Percentiles rank a stretch among this genome's conserved stretches.
Evolutionary conservation across 2,888 invertebrate species (phyloP).

Genomic region (Phania funesta): DNA sequence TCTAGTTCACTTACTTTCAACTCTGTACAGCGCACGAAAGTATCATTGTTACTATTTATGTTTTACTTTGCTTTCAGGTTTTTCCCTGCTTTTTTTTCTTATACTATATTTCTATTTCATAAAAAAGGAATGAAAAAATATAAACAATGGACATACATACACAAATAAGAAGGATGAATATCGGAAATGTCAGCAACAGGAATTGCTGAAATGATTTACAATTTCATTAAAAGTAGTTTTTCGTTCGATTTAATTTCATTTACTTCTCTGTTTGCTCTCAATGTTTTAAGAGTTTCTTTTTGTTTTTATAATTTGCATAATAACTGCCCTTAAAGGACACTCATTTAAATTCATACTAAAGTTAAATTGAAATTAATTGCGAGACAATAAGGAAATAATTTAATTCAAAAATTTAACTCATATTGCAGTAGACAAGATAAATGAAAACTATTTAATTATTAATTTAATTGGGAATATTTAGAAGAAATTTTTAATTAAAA

Average conservation of each 20-base stretch:
- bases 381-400: no score
- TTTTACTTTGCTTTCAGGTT: not conserved
- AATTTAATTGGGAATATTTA: no score
- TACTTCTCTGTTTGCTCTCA: not conserved
- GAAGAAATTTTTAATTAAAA: no score
- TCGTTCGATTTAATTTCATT: not conserved
- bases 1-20: not conserved
- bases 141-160: not conserved
- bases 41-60: not conserved
- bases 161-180: constrained; percentile 47
- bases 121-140: not conserved
- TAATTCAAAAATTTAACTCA: no score
- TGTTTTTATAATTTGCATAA: not conserved
- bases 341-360: not conserved
- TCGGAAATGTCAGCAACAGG: constrained; percentile 65
- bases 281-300: not conserved
- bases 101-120: not conserved
- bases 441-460: no score
- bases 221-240: constrained; percentile 37
- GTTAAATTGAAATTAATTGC: not conserved
- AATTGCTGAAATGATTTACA: constrained; percentile 65
- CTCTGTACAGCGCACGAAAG: not conserved
- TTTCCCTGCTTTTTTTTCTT: not conserved
- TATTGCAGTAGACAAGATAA: no score
- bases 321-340: not conserved